Evolutionary conservation across 2,797 vertebrate species (phyloP).

Genomic region (Buphagus erythrorhynchus): DNA sequence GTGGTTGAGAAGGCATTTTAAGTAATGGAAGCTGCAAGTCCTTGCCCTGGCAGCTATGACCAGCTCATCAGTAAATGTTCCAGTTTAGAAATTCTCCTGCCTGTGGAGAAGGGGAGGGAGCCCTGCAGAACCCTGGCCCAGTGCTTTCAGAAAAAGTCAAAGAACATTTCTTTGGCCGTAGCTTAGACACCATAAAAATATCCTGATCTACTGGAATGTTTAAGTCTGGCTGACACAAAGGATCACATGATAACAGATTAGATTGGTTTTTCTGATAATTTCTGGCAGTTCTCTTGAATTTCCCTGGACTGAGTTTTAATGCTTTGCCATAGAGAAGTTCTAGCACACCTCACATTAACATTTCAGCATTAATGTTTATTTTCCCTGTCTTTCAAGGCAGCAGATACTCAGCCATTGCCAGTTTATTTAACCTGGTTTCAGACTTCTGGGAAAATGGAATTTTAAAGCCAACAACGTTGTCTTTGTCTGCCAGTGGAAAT

Average conservation of each 20-base stretch:
- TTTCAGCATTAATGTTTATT: slow-evolving; percentile 3
- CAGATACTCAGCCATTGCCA: background rate
- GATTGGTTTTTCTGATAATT: background rate
- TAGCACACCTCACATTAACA: background rate
- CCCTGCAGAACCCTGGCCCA: background rate
- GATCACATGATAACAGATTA: background rate
- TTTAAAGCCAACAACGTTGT: background rate
- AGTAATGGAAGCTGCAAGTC: background rate
- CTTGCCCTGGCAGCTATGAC: background rate
- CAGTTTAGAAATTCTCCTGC: background rate
- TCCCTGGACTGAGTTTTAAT: background rate
- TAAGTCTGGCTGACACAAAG: background rate
- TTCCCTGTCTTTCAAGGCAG: background rate
- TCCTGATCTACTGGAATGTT: background rate
- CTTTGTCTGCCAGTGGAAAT: background rate
- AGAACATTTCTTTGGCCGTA: background rate
- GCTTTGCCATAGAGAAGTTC: background rate
- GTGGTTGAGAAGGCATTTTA: background rate
- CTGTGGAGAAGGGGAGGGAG: background rate
- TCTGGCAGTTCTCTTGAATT: background rate
- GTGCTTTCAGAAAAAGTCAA: background rate
- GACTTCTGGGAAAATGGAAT: background rate
- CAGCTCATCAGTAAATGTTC: background rate
- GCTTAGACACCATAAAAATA: background rate
- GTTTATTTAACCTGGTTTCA: slow-evolving; percentile 14